These are phyloP conservation scores for Grapholita molesta DNA, from an alignment of 1,140 invertebrate genomes.

Conservation along the genomic window DNA sequence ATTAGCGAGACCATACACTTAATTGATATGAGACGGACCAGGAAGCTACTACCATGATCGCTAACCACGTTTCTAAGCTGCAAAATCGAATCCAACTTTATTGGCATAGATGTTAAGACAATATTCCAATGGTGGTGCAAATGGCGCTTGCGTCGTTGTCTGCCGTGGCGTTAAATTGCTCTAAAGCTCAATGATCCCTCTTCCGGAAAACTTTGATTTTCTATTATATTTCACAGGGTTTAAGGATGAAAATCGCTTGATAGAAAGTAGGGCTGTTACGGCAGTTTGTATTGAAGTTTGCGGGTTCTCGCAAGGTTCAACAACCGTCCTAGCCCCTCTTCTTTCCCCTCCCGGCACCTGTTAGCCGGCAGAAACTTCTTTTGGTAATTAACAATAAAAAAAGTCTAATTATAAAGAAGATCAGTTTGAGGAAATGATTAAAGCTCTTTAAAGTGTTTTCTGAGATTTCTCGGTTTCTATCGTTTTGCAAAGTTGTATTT, in stretches of 20 bases:
- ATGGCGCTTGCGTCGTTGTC: conserved; percentile 38
- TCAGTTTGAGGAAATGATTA: conserved; percentile 35
- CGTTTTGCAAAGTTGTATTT: not conserved
- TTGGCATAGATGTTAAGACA: conserved; percentile 9
- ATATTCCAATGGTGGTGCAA: conserved; percentile 21
- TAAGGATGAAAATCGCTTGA: conserved; percentile 35
- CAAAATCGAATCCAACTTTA: not conserved
- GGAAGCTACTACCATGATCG: conserved; percentile 59
- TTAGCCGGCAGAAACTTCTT: conserved; percentile 43
- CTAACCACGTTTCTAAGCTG: conserved; percentile 24
- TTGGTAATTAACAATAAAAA: conserved; percentile 67
- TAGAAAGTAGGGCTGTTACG: conserved; percentile 25
- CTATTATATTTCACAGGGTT: conserved; percentile 28
- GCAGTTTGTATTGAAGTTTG: conserved; percentile 26
- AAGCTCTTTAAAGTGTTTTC: conserved; percentile 6
- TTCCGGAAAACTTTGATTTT: conserved; percentile 41
- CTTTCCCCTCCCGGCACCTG: conserved; percentile 38
- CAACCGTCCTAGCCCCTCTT: conserved; percentile 70
- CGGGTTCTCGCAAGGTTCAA: conserved; percentile 53
- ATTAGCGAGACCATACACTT: conserved; percentile 62
- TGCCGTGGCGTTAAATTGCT: conserved; percentile 50
- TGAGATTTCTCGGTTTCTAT: conserved; percentile 7
- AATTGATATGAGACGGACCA: conserved; percentile 70
- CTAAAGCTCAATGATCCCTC: conserved; percentile 72
- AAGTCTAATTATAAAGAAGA: conserved; percentile 46